Evolutionary conservation across 2,797 vertebrate species (phyloP), one percentile per base, ranked within the genome.

Genomic region (Prunella strophiata): DNA sequence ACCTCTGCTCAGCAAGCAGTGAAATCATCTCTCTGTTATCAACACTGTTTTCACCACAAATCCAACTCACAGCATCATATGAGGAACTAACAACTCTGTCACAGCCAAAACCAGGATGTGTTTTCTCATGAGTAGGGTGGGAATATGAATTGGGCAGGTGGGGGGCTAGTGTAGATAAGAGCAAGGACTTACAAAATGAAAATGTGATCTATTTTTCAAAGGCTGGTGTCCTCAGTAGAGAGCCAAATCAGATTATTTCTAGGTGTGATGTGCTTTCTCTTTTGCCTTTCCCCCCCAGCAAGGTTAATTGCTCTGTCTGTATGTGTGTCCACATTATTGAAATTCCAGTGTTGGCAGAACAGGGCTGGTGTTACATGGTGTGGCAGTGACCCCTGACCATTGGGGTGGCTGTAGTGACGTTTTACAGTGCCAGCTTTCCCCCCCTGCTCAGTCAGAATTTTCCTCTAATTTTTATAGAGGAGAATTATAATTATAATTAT

Each of bases 201-300:
- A 54, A 66, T 43, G 19, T 83, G 50, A 76, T 83, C 38, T 89
- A 2, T 68, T 66, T 78, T 82, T 90, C 32, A 23, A 0, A 47
- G 73, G 9, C 65, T 13, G 4, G 16, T 77, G 43, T 80, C 67
- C 38, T 77, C 50, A 26, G 13, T 81, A 29, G 18, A 55, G 55
- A 88, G 62, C 51, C 40, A 84, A 94, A 78, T 71, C 57, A 84
- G 70, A 94, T 66, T 40, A 40, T 72, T 97, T 94, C 59, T 92
- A n/a, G 47, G 42, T 61, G 47, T 74, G 52, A 34, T 23, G 15
- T 25, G 15, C 26, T 84, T 89, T 34, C 20, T 45, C 26, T 88
- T 72, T 54, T 63, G 42, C 42, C n/a, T 88, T 51, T 16, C 3
- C 22, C 7, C 14, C 4, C 6, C 10, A 3, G 16, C 52, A 38